Percentiles rank a stretch among this genome's conserved stretches.
phyloP scores from a whole-genome alignment of 1,140 invertebrate species.

The Schmidtea mediterranea region DNA sequence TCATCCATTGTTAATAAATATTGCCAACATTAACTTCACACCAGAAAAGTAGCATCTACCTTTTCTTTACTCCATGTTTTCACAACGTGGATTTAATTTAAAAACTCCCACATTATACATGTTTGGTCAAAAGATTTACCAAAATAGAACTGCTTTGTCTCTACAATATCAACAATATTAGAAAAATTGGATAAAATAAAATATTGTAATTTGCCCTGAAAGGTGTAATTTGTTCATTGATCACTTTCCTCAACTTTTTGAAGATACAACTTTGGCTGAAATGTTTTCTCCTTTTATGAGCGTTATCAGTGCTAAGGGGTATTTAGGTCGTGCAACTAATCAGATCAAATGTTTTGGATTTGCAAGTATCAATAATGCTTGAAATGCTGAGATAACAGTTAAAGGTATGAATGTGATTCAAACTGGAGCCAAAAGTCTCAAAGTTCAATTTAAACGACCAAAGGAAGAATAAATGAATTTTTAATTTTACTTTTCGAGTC shows the following conservation, averaged over 20 bases:
- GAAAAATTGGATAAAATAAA: background rate
- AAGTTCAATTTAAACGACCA: constrained; percentile 67
- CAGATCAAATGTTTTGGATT: constrained; percentile 99
- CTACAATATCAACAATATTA: background rate
- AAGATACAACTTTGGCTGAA: constrained; percentile 86
- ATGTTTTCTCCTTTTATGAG: constrained; percentile 98
- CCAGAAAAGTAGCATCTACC: too few relatives aligned
- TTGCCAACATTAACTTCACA: too few relatives aligned
- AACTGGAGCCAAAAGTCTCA: constrained; percentile 89
- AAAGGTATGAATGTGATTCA: constrained; percentile 99
- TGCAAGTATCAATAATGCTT: constrained; percentile 93
- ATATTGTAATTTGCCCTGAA: constrained; percentile 57
- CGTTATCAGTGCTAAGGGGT: constrained; percentile 96
- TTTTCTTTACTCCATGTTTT: too few relatives aligned
- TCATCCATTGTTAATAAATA: too few relatives aligned
- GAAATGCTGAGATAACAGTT: constrained; percentile 83
- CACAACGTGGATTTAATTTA: too few relatives aligned
- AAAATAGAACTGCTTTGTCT: too few relatives aligned
- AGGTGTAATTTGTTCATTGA: constrained; percentile 99
- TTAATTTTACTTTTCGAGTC: too few relatives aligned
- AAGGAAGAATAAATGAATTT: background rate
- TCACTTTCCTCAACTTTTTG: constrained; percentile 94
- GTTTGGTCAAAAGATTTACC: too few relatives aligned
- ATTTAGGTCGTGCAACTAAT: constrained; percentile 94
- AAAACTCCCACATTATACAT: too few relatives aligned